Evolutionary conservation across 2,888 invertebrate species (phyloP).

Genomic region (Meiosimyza platycephala): DNA sequence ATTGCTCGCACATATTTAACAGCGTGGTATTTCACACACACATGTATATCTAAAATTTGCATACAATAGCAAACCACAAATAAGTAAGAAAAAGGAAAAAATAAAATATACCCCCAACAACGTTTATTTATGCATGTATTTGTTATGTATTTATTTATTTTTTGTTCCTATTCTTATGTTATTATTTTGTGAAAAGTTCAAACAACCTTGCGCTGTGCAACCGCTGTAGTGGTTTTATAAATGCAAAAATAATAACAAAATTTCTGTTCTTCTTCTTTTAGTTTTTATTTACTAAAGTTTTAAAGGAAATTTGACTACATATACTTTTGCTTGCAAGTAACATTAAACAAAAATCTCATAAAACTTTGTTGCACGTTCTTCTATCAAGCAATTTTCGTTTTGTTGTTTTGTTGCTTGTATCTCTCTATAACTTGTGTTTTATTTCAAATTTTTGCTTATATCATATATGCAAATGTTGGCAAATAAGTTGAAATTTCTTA

Average conservation of each 20-base stretch:
- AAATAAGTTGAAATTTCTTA: too few relatives aligned
- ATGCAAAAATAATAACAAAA: constrained; percentile 57
- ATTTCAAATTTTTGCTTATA: constrained; percentile 53
- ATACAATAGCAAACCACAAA: constrained; percentile 22
- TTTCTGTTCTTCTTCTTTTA: constrained; percentile 27
- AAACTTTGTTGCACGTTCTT: constrained; percentile 51
- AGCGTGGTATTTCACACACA: constrained; percentile 3
- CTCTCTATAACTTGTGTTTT: too few relatives aligned
- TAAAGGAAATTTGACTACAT: background rate
- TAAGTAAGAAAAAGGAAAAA: too few relatives aligned
- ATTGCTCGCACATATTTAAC: background rate
- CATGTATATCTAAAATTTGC: constrained; percentile 29
- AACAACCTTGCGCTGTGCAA: too few relatives aligned
- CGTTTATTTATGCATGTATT: too few relatives aligned
- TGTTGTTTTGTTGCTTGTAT: too few relatives aligned
- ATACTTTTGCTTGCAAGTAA: constrained; percentile 37
- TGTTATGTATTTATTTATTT: too few relatives aligned
- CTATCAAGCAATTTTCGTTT: background rate
- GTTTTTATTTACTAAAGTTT: background rate
- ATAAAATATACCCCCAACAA: too few relatives aligned
- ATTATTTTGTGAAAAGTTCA: too few relatives aligned
- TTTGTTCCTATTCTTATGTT: too few relatives aligned
- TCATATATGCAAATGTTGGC: constrained; percentile 57
- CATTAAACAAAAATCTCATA: constrained; percentile 52
- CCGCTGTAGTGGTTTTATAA: constrained; percentile 46